phyloP scores from a whole-genome alignment of 2,888 invertebrate genomes.

The Ennomos fuscantarius region DNA sequence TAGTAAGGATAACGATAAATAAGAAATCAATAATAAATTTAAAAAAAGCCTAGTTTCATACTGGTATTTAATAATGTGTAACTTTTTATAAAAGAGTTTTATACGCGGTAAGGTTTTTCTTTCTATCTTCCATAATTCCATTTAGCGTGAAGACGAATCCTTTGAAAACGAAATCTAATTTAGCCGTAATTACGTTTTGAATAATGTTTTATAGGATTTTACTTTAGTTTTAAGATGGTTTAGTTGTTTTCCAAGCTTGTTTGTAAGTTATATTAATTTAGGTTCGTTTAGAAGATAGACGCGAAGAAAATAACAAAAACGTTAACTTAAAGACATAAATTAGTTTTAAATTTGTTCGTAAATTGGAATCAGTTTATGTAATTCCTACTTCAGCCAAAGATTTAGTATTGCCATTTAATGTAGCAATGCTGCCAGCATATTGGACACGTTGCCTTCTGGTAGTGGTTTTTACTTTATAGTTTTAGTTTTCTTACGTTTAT shows the following conservation, averaged over 20 bases:
- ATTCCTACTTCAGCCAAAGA: too few species aligned
- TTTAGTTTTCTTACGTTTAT: too few species aligned
- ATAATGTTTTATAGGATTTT: conserved; percentile 26
- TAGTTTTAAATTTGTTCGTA: conserved; percentile 6
- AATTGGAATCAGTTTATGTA: not conserved
- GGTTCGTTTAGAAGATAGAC: conserved; percentile 27
- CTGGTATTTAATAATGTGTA: too few species aligned
- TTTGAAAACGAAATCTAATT: conserved; percentile 27
- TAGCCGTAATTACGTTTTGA: conserved; percentile 24
- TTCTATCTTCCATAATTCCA: conserved; percentile 8
- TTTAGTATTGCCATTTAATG: too few species aligned
- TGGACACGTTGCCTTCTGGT: too few species aligned
- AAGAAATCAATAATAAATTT: too few species aligned
- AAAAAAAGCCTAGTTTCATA: too few species aligned
- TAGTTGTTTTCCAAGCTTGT: conserved; percentile 33
- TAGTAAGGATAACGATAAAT: too few species aligned
- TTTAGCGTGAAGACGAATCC: conserved; percentile 16
- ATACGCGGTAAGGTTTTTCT: conserved; percentile 12
- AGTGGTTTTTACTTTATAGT: too few species aligned
- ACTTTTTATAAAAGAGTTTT: not conserved
- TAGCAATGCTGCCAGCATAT: too few species aligned
- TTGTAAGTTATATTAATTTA: conserved; percentile 30
- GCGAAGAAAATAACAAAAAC: conserved; percentile 17
- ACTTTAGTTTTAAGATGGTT: conserved; percentile 31
- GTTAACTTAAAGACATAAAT: conserved; percentile 5